Evolutionary conservation across 1,140 invertebrate genomes (phyloP), one percentile per base, ranked within the genome.

Genomic region (Macrobrachium nipponense): DNA sequence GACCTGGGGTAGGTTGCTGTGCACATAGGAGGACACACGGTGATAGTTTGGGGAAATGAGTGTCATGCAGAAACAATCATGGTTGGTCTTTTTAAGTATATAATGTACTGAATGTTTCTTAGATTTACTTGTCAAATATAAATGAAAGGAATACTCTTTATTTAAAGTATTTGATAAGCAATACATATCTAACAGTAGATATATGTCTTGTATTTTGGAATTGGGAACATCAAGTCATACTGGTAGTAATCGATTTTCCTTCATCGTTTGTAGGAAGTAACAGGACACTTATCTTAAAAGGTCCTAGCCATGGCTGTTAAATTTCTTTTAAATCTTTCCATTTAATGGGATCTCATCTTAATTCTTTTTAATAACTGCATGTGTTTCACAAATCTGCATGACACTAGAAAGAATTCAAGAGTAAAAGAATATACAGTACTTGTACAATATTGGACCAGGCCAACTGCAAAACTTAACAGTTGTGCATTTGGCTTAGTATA

Each of bases 361-460:
- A 51, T 51, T 51, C 51, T 51, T 8, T n/a, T 51, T 44, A n/a
- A 44, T 14, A 73, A 58, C 59, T 58, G 59, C 64, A 44, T 36
- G 64, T 62, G 61, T 82, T 68, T 60, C 51, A 62, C 58, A 79
- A 80, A 70, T 77, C 77, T 80, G 58, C 66, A 79, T 51, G 51
- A 51, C 51, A 51, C 51, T 51, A 51, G 51, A 51, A 51, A 51
- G 51, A 51, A 51, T 51, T 51, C 51, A 51, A 51, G 51, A 51
- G 51, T 51, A 51, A 51, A 51, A 51, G 51, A 51, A 51, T 51
- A 51, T 10, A 44, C 20, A 75, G 18, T 75, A 73, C 59, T 73
- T 86, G 64, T 86, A 75, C 84, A 86, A 80, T 80, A 86, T 72
- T 84, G 84, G 84, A 86, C 84, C 77, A 80, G 84, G 80, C 77